Evolutionary conservation across 2,888 invertebrate genomes (phyloP).

Genomic region (Melieria omissa): DNA sequence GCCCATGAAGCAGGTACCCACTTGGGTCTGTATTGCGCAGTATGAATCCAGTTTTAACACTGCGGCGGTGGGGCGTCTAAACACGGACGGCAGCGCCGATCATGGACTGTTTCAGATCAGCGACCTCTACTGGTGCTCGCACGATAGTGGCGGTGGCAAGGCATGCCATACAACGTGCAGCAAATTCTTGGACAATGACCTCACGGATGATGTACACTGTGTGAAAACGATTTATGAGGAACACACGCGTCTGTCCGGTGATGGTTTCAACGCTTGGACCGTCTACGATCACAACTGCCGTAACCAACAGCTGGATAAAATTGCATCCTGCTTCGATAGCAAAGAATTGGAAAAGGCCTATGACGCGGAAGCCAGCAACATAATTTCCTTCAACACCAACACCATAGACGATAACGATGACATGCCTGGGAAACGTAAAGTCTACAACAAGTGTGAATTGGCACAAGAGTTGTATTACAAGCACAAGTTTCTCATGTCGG

Average conservation of each 20-base stretch:
- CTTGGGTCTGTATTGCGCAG: conserved; percentile 77
- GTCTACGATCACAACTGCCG: conserved; percentile 75
- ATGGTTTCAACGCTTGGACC: conserved; percentile 81
- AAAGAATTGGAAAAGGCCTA: conserved; percentile 44
- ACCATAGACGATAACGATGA: background rate
- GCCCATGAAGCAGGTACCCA: conserved; percentile 68
- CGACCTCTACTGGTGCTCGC: conserved; percentile 74
- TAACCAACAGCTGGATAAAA: conserved; percentile 65
- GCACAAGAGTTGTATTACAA: conserved; percentile 71
- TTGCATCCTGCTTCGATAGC: conserved; percentile 52
- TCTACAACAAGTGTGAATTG: conserved; percentile 76
- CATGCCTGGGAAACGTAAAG: conserved; percentile 57
- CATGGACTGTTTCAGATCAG: conserved; percentile 80
- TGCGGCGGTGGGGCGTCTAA: conserved; percentile 68
- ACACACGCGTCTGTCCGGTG: conserved; percentile 74
- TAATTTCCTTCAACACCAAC: background rate
- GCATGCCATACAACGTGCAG: conserved; percentile 68
- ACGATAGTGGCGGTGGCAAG: background rate
- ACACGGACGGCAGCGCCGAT: conserved; percentile 69
- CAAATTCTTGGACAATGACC: conserved; percentile 72
- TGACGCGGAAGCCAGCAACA: background rate
- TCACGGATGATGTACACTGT: conserved; percentile 77
- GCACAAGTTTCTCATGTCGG: conserved; percentile 69
- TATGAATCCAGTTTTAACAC: conserved; percentile 78
- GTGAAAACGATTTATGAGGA: conserved; percentile 75